Evolutionary conservation across 2,113 vertebrate genomes (phyloP).

Genomic region (Tychaedon coryphoeus): DNA sequence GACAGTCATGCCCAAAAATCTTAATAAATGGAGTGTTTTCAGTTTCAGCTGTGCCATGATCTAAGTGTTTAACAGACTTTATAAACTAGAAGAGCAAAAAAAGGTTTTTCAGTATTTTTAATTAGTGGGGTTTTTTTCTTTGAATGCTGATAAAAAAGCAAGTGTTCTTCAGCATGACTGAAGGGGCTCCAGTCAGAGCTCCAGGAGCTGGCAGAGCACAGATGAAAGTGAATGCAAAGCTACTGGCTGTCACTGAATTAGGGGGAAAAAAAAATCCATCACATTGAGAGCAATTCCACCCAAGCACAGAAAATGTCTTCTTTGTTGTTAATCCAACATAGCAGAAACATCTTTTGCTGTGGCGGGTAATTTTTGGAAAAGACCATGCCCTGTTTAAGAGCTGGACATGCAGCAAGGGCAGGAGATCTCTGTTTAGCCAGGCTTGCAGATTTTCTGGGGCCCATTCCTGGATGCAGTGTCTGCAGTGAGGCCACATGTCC

Average conservation of each 20-base stretch:
- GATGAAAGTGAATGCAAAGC: neutral
- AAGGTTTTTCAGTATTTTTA: neutral
- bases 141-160: neutral
- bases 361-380: neutral
- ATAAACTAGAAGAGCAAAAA: neutral
- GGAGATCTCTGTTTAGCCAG: neutral
- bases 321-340: neutral
- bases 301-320: neutral
- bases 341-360: neutral
- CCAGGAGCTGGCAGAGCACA: neutral
- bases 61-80: constrained; percentile 13
- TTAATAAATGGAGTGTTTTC: neutral
- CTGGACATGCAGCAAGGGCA: neutral
- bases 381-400: neutral
- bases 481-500: fast-evolving
- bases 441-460: neutral
- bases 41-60: neutral
- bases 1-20: neutral
- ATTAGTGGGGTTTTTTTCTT: neutral
- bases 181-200: neutral
- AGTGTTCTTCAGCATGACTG: neutral
- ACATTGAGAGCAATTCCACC: neutral
- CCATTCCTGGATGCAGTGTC: neutral
- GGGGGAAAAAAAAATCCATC: neutral
- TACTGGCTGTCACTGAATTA: neutral